Percentiles rank a stretch among this genome's conserved stretches.
These are phyloP conservation scores for Protonemura montana DNA, from an alignment of 2,888 invertebrate species.

Conservation along the genomic window DNA sequence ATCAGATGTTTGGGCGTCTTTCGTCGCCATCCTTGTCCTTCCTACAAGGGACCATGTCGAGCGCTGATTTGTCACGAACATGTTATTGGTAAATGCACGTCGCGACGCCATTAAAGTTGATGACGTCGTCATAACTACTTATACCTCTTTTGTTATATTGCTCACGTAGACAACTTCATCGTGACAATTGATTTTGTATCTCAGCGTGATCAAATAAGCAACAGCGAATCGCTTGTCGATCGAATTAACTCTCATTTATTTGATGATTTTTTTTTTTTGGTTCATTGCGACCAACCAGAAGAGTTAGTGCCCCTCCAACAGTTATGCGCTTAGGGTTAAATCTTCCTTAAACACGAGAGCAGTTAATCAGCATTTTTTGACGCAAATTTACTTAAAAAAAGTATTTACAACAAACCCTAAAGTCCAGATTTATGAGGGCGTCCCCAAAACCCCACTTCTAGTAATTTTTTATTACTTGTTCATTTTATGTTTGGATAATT, in stretches of 20 bases:
- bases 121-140: slow-evolving; percentile 37
- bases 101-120: slow-evolving; percentile 27
- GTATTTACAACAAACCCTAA: too few species aligned
- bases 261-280: neutral
- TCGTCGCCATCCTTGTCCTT: neutral
- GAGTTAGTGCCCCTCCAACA: too few species aligned
- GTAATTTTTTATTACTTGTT: too few species aligned
- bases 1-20: neutral
- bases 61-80: slow-evolving; percentile 39
- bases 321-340: too few species aligned
- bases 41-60: neutral
- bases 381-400: too few species aligned
- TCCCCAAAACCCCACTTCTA: too few species aligned
- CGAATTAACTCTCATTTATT: neutral
- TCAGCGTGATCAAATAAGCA: slow-evolving; percentile 22
- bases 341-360: too few species aligned
- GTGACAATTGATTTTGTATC: slow-evolving; percentile 33
- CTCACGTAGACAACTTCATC: slow-evolving; percentile 37
- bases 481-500: too few species aligned
- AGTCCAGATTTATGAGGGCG: too few species aligned
- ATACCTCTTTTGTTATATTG: slow-evolving; percentile 37
- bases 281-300: too few species aligned
- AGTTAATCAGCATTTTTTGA: too few species aligned
- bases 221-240: slow-evolving; percentile 16
- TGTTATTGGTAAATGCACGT: slow-evolving; percentile 35